phyloP scores from a whole-genome alignment of 1,140 invertebrate species.

The Pseudoatta argentina region DNA sequence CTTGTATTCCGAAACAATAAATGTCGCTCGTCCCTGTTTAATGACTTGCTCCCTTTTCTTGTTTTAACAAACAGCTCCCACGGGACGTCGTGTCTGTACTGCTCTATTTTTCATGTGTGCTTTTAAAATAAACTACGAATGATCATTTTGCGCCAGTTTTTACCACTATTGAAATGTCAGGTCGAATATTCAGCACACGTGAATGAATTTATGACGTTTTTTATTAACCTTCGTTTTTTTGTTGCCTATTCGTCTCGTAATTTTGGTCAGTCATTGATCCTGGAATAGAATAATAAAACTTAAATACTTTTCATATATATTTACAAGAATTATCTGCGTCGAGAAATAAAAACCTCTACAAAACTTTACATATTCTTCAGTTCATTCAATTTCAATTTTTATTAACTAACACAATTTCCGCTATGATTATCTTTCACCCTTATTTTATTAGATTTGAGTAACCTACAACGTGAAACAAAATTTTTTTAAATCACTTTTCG shows the following conservation, averaged over 20 bases:
- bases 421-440: neutral
- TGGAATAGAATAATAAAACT: neutral
- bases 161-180: neutral
- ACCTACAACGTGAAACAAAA: neutral
- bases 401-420: neutral
- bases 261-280: neutral
- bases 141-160: constrained; percentile 35
- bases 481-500: neutral
- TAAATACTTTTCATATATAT: neutral
- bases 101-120: constrained; percentile 25
- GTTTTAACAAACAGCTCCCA: constrained; percentile 19
- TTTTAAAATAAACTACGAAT: constrained; percentile 42
- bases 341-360: neutral
- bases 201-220: neutral
- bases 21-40: constrained; percentile 45
- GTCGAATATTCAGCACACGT: neutral
- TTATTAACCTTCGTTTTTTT: neutral
- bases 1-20: constrained; percentile 34
- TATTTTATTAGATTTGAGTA: constrained; percentile 20
- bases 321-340: neutral
- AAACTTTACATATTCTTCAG: constrained; percentile 17
- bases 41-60: constrained; percentile 18
- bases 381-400: constrained; percentile 28
- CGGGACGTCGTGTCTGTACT: neutral
- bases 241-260: neutral